phyloP scores from a whole-genome alignment of 2,113 vertebrate species.

The Channa maculata region DNA sequence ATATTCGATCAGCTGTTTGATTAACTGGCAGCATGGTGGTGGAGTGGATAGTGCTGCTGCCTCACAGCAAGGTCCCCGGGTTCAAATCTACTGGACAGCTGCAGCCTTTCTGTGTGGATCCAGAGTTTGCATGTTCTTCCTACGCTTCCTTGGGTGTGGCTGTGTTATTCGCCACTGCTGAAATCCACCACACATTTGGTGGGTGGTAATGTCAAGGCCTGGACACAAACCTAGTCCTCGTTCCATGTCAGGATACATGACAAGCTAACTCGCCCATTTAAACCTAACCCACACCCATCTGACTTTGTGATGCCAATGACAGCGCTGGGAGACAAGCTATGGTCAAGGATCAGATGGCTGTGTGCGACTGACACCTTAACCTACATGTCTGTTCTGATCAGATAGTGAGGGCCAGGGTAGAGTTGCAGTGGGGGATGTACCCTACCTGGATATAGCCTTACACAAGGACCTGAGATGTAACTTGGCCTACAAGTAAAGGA shows the following conservation, averaged over 20 bases:
- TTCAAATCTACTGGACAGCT: too few relatives aligned
- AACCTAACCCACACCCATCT: slow-evolving; percentile 42
- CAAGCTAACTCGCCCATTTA: slow-evolving; percentile 52
- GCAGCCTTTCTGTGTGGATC: too few relatives aligned
- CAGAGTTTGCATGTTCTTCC: too few relatives aligned
- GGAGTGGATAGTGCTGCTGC: too few relatives aligned
- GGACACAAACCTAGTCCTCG: slow-evolving; percentile 50
- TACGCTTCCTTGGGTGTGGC: too few relatives aligned
- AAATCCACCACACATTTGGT: too few relatives aligned
- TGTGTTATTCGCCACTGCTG: too few relatives aligned
- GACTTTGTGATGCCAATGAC: not conserved
- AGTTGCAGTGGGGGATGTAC: slow-evolving; percentile 51
- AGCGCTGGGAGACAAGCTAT: not conserved
- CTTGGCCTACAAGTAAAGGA: slow-evolving; percentile 45
- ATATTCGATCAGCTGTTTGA: too few relatives aligned
- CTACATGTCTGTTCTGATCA: slow-evolving; percentile 65
- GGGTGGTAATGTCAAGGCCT: too few relatives aligned
- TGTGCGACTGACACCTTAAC: slow-evolving; percentile 55
- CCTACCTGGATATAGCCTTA: slow-evolving; percentile 56
- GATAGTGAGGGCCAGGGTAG: slow-evolving; percentile 23
- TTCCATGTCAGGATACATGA: slow-evolving; percentile 67
- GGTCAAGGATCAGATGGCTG: slow-evolving; percentile 64
- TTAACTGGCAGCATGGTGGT: too few relatives aligned
- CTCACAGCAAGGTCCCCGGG: too few relatives aligned
- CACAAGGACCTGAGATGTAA: slow-evolving; percentile 54